Base-by-base conservation (phyloP, 1,140 invertebrate species). In the Bactericera cockerelli region DNA sequence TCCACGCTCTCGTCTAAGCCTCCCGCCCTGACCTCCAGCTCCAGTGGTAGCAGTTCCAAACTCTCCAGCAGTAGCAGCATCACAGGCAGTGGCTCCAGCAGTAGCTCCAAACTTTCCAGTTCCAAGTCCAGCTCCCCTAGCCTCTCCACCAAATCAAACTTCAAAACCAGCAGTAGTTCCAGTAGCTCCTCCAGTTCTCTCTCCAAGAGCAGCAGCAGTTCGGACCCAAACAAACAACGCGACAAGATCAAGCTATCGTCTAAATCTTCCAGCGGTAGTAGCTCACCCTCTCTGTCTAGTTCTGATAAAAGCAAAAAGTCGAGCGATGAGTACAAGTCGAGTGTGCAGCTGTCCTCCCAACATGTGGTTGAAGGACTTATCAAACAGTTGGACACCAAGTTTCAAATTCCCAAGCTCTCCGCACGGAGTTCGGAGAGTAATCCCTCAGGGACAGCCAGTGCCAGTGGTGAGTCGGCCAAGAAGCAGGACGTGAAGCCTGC, bases 371-470 rank as follows among this genome's bases (percentile, higher is more conserved):
- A 86, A 66, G 82, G 83, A 14, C 70, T 86, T 16, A 84, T 84
- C 42, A 88, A 87, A 64, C 80, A 84, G 19, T 69, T 89, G 8
- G 85, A 89, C 66, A 86, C 84, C 1, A 89, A 87, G 67, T 89
- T 88, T 74, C 86, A 89, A 73, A 89, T 89, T 66, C 87, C 87
- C 0, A 89, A 89, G 71, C 67, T 89, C 56, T 85, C 83, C 0
- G 79, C 80, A 0, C 42, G 42, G 19, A 49, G 42, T 49, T 49
- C 42, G 19, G 42, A 49, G 22, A 49, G 26, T 57, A 19, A 21
- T 19, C 19, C 21, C 22, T 14, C 56, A 16, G 19, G 21, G 16
- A 55, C 54, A 1, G 2, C 24, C 19, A 55, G 54, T 55, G 21
- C n/a, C 24, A 28, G 14, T 25, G 54, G 54, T 25, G 13, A 13